Percentiles rank a stretch among this genome's conserved stretches.
phyloP scores from a whole-genome alignment of 2,888 invertebrate genomes.

The Lypha dubia region DNA sequence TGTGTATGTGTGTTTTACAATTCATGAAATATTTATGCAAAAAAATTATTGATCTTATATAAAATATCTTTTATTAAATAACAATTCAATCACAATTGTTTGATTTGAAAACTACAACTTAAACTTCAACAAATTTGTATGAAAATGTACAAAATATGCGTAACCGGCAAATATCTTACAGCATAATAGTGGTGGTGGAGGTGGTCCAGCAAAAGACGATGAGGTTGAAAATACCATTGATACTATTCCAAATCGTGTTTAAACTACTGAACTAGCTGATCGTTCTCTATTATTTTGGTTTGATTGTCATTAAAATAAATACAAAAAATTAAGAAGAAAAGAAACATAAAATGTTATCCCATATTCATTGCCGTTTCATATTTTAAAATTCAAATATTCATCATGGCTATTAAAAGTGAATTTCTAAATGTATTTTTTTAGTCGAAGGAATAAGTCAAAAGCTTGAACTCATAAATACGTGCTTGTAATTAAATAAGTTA shows the following conservation, averaged over 20 bases:
- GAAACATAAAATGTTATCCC: neutral
- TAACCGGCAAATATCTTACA: constrained; percentile 34
- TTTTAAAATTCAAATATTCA: constrained; percentile 21
- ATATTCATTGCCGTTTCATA: constrained; percentile 17
- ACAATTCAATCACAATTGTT: constrained; percentile 8
- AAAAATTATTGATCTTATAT: constrained; percentile 10
- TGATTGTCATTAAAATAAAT: constrained; percentile 23
- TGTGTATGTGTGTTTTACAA: constrained; percentile 23
- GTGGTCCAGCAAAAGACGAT: constrained; percentile 82
- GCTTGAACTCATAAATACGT: constrained; percentile 6
- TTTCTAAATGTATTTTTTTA: constrained; percentile 24
- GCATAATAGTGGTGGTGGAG: constrained; percentile 54
- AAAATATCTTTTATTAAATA: constrained; percentile 27
- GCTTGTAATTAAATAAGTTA: no score
- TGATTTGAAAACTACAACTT: constrained; percentile 19
- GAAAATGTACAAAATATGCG: constrained; percentile 4
- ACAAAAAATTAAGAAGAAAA: constrained; percentile 14
- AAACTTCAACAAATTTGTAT: constrained; percentile 34
- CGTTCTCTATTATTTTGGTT: constrained; percentile 30
- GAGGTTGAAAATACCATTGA: constrained; percentile 79
- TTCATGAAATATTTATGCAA: constrained; percentile 7
- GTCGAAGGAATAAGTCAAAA: constrained; percentile 1
- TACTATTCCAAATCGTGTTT: constrained; percentile 79
- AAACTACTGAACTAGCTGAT: constrained; percentile 57
- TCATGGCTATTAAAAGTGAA: constrained; percentile 22